A percentile compares a stretch with the other conserved stretches of the same genome.
These are phyloP conservation scores for Pseudoatta argentina DNA, from an alignment of 1,140 invertebrate species.

Conservation along the genomic window DNA sequence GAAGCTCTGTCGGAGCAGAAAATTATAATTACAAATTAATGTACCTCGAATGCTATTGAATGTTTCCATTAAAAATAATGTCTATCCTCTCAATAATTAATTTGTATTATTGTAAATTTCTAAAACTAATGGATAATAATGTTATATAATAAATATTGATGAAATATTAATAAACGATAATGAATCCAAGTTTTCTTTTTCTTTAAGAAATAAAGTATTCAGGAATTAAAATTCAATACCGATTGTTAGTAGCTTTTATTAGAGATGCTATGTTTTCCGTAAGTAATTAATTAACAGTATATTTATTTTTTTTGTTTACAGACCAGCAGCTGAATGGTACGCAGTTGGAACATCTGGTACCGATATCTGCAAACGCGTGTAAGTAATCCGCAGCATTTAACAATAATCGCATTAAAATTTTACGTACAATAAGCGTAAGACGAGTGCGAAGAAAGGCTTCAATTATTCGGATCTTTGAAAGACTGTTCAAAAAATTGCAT, in stretches of 20 bases:
- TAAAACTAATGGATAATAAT: not conserved
- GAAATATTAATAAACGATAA: not conserved
- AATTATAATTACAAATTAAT: not conserved
- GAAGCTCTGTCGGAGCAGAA: not conserved
- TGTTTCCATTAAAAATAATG: not conserved
- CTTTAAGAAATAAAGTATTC: not conserved
- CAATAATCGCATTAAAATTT: constrained; percentile 53
- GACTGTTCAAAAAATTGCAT: constrained; percentile 13
- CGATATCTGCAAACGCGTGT: constrained; percentile 63
- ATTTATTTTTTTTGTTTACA: constrained; percentile 42
- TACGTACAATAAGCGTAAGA: constrained; percentile 40
- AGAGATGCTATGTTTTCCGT: not conserved
- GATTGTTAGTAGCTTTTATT: not conserved
- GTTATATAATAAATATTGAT: not conserved
- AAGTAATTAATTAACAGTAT: constrained; percentile 21
- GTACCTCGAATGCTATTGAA: not conserved
- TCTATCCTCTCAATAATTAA: not conserved
- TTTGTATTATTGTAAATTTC: constrained; percentile 5
- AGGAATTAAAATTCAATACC: not conserved
- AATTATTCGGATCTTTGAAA: constrained; percentile 50
- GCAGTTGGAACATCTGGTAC: constrained; percentile 73
- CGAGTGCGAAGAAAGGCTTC: constrained; percentile 36
- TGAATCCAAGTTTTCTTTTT: not conserved
- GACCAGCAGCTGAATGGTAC: constrained; percentile 69
- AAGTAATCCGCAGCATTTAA: constrained; percentile 65